Evolutionary conservation across 2,888 invertebrate genomes (phyloP).

Genomic region (Conus canariensis): DNA sequence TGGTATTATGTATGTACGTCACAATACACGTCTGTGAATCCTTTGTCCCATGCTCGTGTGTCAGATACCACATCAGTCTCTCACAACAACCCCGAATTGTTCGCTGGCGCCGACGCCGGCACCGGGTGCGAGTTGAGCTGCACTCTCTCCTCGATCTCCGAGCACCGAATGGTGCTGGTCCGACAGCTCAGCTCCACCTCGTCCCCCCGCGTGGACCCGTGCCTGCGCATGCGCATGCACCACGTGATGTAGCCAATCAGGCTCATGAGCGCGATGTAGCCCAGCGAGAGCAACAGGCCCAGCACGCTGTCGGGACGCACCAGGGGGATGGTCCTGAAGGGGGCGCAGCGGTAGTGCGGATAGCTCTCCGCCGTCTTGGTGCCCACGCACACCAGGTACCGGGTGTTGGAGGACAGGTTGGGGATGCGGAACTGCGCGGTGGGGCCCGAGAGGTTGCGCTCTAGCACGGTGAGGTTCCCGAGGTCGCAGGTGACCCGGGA

Average conservation of each 20-base stretch:
- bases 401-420: conserved; percentile 41
- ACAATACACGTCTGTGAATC: background rate
- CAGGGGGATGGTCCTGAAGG: conserved; percentile 57
- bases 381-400: conserved; percentile 46
- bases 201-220: background rate
- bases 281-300: conserved; percentile 51
- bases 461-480: conserved; percentile 34
- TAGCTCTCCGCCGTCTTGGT: conserved; percentile 43
- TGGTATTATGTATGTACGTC: background rate
- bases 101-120: background rate
- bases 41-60: too few relatives aligned
- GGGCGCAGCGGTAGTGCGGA: conserved; percentile 51
- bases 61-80: background rate
- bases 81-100: background rate
- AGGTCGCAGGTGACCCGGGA: conserved; percentile 38
- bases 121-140: conserved; percentile 15
- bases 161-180: background rate
- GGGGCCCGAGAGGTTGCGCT: conserved; percentile 29
- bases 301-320: conserved; percentile 57
- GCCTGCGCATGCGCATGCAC: conserved; percentile 45
- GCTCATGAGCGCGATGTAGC: conserved; percentile 55
- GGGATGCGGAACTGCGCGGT: conserved; percentile 37
- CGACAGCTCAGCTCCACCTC: conserved; percentile 29
- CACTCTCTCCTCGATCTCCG: conserved; percentile 34
- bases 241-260: conserved; percentile 56